Conservation (phyloP, 2,113 vertebrate species). For the Tachysurus fulvidraco region DNA sequence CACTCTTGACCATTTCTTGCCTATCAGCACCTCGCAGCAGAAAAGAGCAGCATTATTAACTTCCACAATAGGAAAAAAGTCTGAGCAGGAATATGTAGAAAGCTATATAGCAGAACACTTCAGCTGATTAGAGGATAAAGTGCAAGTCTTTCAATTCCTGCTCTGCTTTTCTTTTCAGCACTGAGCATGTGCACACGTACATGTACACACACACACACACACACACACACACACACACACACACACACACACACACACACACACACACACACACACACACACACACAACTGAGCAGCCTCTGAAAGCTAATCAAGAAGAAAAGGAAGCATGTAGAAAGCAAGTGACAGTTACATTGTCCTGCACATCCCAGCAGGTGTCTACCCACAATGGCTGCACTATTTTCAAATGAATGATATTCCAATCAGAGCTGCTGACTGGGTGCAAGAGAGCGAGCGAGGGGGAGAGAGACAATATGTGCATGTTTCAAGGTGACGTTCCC, state of each 20-base stretch:
- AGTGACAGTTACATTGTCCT: conserved; percentile 59
- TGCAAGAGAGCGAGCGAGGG: conserved; percentile 40
- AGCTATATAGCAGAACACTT: conserved; percentile 38
- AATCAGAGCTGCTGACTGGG: conserved; percentile 63
- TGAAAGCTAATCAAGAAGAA: conserved; percentile 47
- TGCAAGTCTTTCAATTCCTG: conserved; percentile 54
- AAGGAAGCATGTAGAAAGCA: conserved; percentile 30
- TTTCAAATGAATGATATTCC: conserved; percentile 68
- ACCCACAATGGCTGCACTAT: conserved; percentile 57
- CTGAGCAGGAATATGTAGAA: conserved; percentile 37
- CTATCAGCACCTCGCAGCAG: neutral
- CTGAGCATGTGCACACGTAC: conserved; percentile 28
- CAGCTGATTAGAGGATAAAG: conserved; percentile 56
- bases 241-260: conserved; percentile 39
- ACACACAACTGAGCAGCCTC: conserved; percentile 57
- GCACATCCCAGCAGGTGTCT: conserved; percentile 49
- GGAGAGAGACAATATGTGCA: conserved; percentile 52
- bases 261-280: conserved; percentile 36
- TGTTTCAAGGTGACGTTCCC: conserved; percentile 66
- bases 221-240: conserved; percentile 30
- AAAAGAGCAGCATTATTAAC: conserved; percentile 17
- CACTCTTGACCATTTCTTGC: conserved; percentile 7
- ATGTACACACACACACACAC: conserved; percentile 1
- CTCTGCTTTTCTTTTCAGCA: conserved; percentile 57
- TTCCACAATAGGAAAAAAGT: conserved; percentile 17